A percentile compares a stretch with the other conserved stretches of the same genome.
Conservation (phyloP, 2,797 vertebrate species). For the Acrocephalus scirpaceus region DNA sequence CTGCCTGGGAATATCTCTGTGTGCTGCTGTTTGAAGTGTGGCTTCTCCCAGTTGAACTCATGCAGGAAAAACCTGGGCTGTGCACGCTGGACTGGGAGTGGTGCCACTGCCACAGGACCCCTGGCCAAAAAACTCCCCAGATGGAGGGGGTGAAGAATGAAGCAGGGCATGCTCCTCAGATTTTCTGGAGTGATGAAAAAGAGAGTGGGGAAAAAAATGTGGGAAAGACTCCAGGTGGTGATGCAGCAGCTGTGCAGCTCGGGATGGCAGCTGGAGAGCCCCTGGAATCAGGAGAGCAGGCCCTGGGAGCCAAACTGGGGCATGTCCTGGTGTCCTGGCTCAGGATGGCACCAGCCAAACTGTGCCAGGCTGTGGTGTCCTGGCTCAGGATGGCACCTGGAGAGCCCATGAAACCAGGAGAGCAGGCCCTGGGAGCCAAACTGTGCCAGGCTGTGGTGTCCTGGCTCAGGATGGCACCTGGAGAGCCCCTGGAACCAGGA, state of each 20-base stretch:
- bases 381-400: too few relatives aligned
- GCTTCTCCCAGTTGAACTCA: background rate
- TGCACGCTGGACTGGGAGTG: fast-evolving
- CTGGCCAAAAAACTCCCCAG: background rate
- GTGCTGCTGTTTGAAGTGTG: background rate
- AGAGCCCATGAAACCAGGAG: too few relatives aligned
- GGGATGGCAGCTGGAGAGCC: background rate
- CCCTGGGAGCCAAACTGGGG: too few relatives aligned
- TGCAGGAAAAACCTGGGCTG: background rate
- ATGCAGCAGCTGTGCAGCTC: fast-evolving
- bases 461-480: too few relatives aligned
- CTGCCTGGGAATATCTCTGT: background rate
- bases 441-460: too few relatives aligned
- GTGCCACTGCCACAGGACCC: background rate
- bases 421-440: too few relatives aligned
- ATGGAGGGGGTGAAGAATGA: background rate
- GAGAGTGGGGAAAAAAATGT: background rate
- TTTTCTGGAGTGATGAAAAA: background rate
- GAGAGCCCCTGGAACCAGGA: too few relatives aligned
- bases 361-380: too few relatives aligned
- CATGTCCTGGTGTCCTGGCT: too few relatives aligned
- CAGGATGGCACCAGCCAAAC: too few relatives aligned
- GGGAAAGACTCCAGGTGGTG: background rate
- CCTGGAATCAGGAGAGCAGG: background rate
- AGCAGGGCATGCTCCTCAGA: fast-evolving